Evolutionary conservation across 2,797 vertebrate genomes (phyloP).

Genomic region (Thaleichthys pacificus): DNA sequence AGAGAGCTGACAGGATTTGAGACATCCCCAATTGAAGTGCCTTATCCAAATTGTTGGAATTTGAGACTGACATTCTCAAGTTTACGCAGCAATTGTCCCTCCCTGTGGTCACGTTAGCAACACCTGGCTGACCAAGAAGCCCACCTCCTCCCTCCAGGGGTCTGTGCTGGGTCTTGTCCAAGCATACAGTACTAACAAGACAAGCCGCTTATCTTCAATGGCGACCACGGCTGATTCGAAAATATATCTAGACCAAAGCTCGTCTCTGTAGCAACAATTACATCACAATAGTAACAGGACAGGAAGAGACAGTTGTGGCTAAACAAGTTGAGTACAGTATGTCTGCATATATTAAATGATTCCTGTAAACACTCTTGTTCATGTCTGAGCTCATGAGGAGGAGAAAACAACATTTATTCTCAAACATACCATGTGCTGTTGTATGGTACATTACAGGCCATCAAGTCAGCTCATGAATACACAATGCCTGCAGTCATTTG

Average conservation of each 20-base stretch:
- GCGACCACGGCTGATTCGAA: too few relatives aligned
- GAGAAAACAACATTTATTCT: constrained; percentile 21
- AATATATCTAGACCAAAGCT: too few relatives aligned
- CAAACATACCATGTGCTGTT: constrained; percentile 28
- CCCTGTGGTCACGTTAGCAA: too few relatives aligned
- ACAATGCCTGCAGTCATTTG: constrained; percentile 35
- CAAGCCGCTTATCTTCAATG: too few relatives aligned
- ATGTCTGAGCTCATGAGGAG: constrained; percentile 46
- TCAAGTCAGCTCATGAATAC: constrained; percentile 51
- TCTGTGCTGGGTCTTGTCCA: too few relatives aligned
- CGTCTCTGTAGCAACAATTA: too few relatives aligned
- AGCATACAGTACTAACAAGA: too few relatives aligned
- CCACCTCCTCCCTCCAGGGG: too few relatives aligned
- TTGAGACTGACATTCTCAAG: constrained; percentile 55
- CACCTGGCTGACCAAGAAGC: too few relatives aligned
- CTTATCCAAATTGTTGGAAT: constrained; percentile 50
- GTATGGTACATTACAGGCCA: constrained; percentile 44
- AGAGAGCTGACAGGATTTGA: constrained; percentile 47
- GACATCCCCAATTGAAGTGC: constrained; percentile 52
- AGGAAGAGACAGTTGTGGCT: too few relatives aligned
- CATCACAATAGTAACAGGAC: too few relatives aligned
- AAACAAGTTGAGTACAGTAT: too few relatives aligned
- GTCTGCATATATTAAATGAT: neutral
- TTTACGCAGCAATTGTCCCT: constrained; percentile 51
- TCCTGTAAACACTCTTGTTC: constrained; percentile 39